phyloP scores from a whole-genome alignment of 2,888 invertebrate genomes.

The Parnassius smintheus region DNA sequence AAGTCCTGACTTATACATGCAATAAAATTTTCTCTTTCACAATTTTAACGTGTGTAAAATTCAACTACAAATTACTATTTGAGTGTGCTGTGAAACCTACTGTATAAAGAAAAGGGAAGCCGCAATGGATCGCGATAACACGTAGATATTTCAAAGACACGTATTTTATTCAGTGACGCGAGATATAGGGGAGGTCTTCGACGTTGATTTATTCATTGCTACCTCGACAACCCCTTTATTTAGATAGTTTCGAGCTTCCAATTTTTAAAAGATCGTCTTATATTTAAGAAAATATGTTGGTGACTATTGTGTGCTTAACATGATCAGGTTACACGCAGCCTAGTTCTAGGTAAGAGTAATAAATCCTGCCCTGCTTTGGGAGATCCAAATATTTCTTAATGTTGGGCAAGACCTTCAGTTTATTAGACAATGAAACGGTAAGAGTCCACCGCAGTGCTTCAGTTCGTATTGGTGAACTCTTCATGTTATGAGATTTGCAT shows the following conservation, averaged over 20 bases:
- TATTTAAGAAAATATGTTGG: background rate
- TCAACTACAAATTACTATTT: constrained; percentile 10
- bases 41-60: constrained; percentile 5
- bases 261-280: constrained; percentile 1
- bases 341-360: no score
- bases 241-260: constrained; percentile 1
- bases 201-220: constrained; percentile 67
- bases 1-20: no score
- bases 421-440: no score
- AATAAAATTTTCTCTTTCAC: no score
- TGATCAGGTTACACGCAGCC: no score
- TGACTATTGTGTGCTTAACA: background rate
- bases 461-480: no score
- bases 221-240: constrained; percentile 41
- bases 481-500: no score
- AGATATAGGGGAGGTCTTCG: constrained; percentile 40
- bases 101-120: constrained; percentile 40
- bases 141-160: constrained; percentile 69
- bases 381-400: no score
- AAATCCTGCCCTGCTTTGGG: no score
- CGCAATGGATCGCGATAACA: constrained; percentile 58
- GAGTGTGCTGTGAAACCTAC: constrained; percentile 34
- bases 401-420: no score
- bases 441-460: no score
- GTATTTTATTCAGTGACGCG: constrained; percentile 64